A percentile compares a stretch with the other conserved stretches of the same genome.
These are phyloP conservation scores for Myotis planiceps DNA, from an alignment of 2,797 vertebrate species.

Conservation along the genomic window DNA sequence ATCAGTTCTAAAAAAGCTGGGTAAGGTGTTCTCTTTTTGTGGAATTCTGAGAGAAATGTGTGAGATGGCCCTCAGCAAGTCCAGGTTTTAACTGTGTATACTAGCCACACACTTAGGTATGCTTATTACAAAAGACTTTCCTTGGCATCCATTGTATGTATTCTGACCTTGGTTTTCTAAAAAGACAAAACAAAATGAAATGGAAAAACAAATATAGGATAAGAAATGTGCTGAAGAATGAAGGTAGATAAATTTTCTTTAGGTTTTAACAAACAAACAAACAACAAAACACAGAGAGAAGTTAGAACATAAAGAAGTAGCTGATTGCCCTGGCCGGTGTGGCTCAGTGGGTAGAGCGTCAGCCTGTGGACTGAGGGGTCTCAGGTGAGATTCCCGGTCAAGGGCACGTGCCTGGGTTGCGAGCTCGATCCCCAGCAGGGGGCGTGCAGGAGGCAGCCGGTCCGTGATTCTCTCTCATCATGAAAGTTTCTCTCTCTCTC, in stretches of 20 bases:
- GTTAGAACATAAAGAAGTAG: not conserved
- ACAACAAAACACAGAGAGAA: not conserved
- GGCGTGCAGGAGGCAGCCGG: too few relatives aligned
- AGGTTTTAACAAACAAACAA: not conserved
- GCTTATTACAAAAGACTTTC: not conserved
- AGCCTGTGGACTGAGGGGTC: too few relatives aligned
- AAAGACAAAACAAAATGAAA: not conserved
- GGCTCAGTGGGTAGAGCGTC: too few relatives aligned
- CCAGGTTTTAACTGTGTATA: not conserved
- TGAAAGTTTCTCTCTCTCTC: too few relatives aligned
- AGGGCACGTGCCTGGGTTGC: too few relatives aligned
- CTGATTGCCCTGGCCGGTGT: not conserved
- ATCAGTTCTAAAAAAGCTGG: not conserved
- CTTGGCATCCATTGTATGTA: not conserved
- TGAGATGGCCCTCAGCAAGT: not conserved
- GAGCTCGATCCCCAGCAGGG: too few relatives aligned
- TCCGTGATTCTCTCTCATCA: too few relatives aligned
- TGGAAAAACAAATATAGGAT: not conserved
- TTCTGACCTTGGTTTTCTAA: not conserved
- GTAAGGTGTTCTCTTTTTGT: not conserved
- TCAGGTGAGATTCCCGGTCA: too few relatives aligned
- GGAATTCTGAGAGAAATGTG: not conserved
- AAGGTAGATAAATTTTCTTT: conserved; percentile 20
- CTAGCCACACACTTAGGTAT: not conserved
- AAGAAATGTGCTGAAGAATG: not conserved